These are phyloP conservation scores for Notamacropus eugenii DNA, from an alignment of 2,797 vertebrate species.

Conservation along the genomic window DNA sequence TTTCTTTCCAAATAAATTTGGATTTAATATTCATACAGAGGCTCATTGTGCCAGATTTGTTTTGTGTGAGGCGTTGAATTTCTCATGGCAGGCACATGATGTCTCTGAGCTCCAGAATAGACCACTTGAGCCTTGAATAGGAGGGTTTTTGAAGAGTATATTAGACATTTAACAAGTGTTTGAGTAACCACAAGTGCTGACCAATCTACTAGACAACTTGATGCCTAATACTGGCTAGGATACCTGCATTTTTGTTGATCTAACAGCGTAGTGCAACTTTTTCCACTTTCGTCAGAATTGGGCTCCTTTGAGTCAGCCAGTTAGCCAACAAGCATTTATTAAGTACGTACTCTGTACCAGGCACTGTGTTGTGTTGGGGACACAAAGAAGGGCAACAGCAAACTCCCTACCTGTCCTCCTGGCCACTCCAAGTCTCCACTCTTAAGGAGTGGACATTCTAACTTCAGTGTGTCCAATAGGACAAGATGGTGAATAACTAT, in stretches of 20 bases:
- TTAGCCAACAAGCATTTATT: not conserved
- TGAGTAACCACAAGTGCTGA: not conserved
- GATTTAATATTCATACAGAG: conserved; percentile 21
- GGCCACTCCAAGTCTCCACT: not conserved
- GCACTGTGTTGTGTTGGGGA: not conserved
- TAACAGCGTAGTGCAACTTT: not conserved
- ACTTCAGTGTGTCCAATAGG: not conserved
- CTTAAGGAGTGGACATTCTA: not conserved
- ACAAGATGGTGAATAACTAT: not conserved
- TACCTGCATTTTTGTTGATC: not conserved
- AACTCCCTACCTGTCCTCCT: not conserved
- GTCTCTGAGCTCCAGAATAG: not conserved
- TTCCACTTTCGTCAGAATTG: not conserved
- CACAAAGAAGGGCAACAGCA: not conserved
- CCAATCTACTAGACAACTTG: not conserved
- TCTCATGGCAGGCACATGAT: not conserved
- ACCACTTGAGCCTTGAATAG: not conserved
- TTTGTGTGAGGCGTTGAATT: not conserved
- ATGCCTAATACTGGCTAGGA: not conserved
- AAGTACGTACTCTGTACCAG: not conserved
- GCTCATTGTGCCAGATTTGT: conserved; percentile 14
- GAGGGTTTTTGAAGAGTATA: not conserved
- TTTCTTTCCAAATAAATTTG: not conserved
- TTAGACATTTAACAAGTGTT: conserved; percentile 2
- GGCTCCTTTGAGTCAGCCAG: not conserved